A percentile compares a stretch with the other conserved stretches of the same genome.
Evolutionary conservation across 53 echinoderm and acorn worm species (phyloP).

Genomic region (Crossaster papposus): DNA sequence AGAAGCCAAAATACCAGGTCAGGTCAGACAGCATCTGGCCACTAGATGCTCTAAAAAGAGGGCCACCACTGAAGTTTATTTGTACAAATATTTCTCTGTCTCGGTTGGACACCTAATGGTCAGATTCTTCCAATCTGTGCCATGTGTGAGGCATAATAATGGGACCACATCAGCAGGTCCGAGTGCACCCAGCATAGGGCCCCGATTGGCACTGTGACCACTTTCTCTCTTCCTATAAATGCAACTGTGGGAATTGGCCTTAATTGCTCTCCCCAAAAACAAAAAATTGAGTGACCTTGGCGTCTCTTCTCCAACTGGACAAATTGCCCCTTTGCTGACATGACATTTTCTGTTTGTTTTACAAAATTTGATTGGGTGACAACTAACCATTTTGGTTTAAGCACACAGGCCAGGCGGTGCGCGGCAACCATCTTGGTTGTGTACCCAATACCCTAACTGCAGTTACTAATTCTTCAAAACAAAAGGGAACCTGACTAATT

Average conservation of each 20-base stretch:
- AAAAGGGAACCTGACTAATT: neutral
- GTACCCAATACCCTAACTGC: neutral
- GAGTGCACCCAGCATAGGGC: neutral
- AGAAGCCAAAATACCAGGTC: neutral
- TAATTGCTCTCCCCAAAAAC: neutral
- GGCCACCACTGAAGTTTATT: constrained; percentile 49
- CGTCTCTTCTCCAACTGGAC: neutral
- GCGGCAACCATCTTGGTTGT: neutral
- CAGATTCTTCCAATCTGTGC: neutral
- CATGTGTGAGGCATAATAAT: neutral
- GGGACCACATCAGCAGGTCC: neutral
- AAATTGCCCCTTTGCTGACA: constrained; percentile 2
- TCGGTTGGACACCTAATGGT: neutral
- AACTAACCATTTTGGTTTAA: neutral
- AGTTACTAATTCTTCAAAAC: neutral
- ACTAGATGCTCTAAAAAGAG: neutral
- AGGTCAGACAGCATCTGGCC: neutral
- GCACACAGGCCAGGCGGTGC: neutral
- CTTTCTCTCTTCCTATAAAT: neutral
- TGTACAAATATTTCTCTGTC: constrained; percentile 26
- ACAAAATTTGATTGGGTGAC: neutral
- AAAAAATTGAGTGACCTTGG: neutral
- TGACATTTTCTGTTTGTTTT: constrained; percentile 19
- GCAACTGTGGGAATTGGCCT: constrained; percentile 10
- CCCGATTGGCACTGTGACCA: constrained; percentile 8